Conservation (phyloP, 2,797 vertebrate genomes). For the Urosaurus nigricauda region DNA sequence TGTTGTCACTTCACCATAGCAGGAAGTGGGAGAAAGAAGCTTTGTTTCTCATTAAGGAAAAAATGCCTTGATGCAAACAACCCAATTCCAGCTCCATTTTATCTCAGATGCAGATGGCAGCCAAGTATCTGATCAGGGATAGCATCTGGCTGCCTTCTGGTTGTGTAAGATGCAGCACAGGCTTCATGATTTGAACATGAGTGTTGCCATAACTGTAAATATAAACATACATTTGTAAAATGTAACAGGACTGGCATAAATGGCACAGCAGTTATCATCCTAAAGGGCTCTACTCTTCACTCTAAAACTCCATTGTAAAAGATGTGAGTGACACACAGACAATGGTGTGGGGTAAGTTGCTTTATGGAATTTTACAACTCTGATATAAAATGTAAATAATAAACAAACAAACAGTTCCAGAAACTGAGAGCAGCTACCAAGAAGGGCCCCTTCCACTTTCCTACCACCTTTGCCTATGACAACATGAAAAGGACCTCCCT, state of each 20-base stretch:
- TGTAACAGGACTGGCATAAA: not conserved
- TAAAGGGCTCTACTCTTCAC: not conserved
- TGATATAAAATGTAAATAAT: not conserved
- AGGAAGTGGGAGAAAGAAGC: slow-evolving; percentile 9
- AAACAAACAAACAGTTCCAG: too few species aligned
- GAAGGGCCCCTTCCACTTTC: too few species aligned
- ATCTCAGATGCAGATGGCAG: not conserved
- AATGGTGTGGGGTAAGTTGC: not conserved
- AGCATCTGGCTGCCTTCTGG: slow-evolving; percentile 22
- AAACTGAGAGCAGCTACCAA: too few species aligned
- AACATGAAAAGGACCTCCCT: too few species aligned
- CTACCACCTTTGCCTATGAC: too few species aligned
- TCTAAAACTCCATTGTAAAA: not conserved
- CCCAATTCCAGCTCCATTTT: not conserved
- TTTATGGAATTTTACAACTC: not conserved
- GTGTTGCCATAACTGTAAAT: not conserved
- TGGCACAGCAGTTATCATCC: not conserved
- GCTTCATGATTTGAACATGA: not conserved
- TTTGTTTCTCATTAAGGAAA: not conserved
- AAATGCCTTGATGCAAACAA: slow-evolving; percentile 13
- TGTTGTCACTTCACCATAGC: not conserved
- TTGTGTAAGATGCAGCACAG: not conserved
- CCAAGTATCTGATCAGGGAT: not conserved
- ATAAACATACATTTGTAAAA: not conserved
- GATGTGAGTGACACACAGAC: not conserved